Base-by-base conservation (phyloP, 2,797 vertebrate species). In the Crenuchus spilurus region DNA sequence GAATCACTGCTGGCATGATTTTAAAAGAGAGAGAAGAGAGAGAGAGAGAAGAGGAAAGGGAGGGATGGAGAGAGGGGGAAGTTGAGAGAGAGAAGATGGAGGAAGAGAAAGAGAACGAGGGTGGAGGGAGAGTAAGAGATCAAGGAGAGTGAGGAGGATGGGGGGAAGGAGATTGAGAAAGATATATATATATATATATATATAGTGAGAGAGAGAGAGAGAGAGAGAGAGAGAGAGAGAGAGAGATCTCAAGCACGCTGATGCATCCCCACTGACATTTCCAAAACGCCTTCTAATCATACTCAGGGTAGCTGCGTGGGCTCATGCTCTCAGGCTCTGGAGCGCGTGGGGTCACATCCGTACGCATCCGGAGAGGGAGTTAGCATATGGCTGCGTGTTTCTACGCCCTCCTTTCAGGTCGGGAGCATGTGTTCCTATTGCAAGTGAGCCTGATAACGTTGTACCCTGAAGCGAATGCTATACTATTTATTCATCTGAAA, bases 231-330 rank as follows among this genome's bases (percentile, higher is more conserved):
- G 24, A 76, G 64, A 44, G 24, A 46, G 9, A 30, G 65, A 61
- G 46, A 61, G 54, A 60, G 69, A 2, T 8, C 78, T 68, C 82
- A 79, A 79, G 82, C 65, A n/a, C 28, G 72, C 79, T 78, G 84
- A 86, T 83, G 86, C 83, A 82, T 87, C 82, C 87, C 80, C 82
- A 8, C 74, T 88, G 88, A 88, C 86, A 88, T 90, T 86, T 90
- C 70, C 33, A 51, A 84, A 83, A 82, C 1, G 81, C 84, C 85
- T 74, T 62, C 13, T 51, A 70, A 74, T 61, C 51, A 26, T 37
- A 20, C 46, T 31, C 41, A 39, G 64, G 61, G 54, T 52, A 28
- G 28, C 42, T 58, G 65, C n/a, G 28, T 37, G 52, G 51, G 77
- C 18, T 48, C 48, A 28, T 44, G 24, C 4, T 2, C 54, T 60